phyloP scores from a whole-genome alignment of 2,113 vertebrate genomes.

The Megaleporinus macrocephalus region DNA sequence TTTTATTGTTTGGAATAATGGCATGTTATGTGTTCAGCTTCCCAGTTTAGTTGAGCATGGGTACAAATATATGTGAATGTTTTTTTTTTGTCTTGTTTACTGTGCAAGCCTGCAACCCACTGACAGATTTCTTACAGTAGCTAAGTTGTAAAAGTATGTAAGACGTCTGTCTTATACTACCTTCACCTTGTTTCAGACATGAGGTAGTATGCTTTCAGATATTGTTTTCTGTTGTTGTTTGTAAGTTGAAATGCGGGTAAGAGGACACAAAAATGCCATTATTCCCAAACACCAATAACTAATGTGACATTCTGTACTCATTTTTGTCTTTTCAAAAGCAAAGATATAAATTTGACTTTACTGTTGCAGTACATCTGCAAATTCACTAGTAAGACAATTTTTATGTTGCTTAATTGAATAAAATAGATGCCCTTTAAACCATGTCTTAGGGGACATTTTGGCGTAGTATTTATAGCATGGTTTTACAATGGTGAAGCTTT shows the following conservation, averaged over 20 bases:
- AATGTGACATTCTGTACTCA: background rate
- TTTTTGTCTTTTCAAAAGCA: background rate
- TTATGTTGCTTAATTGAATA: background rate
- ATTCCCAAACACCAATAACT: background rate
- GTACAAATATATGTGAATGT: no score
- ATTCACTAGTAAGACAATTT: background rate
- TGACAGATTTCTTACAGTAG: no score
- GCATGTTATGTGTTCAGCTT: background rate
- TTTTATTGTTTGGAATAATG: background rate
- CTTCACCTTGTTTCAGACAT: background rate
- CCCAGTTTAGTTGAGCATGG: no score
- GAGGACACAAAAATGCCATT: background rate
- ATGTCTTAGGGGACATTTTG: background rate
- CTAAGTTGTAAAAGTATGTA: no score
- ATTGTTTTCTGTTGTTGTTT: no score
- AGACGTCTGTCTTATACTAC: no score
- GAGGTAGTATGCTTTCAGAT: no score
- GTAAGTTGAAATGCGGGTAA: background rate
- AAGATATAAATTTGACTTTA: no score
- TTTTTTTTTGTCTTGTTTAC: no score
- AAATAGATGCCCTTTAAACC: background rate
- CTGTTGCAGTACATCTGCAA: background rate
- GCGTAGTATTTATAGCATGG: no score
- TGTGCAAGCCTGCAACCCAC: no score
- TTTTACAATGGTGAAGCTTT: background rate